Percentiles rank a stretch among this genome's conserved stretches.
Evolutionary conservation across 2,797 vertebrate genomes (phyloP).

Genomic region (Notolabrus celidotus): DNA sequence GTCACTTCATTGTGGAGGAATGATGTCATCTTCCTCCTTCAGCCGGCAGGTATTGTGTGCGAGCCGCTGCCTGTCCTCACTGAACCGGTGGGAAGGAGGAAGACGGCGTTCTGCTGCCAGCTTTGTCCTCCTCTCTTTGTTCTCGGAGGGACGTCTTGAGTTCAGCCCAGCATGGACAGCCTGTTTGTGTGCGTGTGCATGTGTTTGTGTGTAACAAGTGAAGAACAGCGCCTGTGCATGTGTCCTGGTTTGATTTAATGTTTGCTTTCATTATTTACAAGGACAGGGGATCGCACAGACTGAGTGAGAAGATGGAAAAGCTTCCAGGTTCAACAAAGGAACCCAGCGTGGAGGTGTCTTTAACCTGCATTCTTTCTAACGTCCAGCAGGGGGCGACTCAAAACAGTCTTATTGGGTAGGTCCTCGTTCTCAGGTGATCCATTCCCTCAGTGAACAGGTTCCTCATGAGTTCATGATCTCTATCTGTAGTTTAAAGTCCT

Average conservation of each 20-base stretch:
- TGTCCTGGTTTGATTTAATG: background rate
- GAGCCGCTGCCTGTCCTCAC: conserved; percentile 44
- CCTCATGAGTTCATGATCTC: too few relatives aligned
- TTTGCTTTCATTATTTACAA: background rate
- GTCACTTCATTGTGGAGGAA: conserved; percentile 68
- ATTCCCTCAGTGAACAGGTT: background rate
- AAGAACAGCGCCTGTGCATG: too few relatives aligned
- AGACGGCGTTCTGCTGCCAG: conserved; percentile 46
- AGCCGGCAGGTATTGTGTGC: conserved; percentile 57
- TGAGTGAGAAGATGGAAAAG: background rate
- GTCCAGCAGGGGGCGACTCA: background rate
- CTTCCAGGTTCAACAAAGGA: background rate
- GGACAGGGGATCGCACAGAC: background rate
- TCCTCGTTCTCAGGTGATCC: background rate
- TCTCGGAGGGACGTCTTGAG: conserved; percentile 48
- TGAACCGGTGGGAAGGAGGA: conserved; percentile 66
- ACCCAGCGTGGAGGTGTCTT: background rate
- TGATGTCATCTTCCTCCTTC: conserved; percentile 75
- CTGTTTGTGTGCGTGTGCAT: background rate
- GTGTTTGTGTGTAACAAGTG: background rate
- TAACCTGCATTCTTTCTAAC: background rate
- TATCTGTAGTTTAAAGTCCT: too few relatives aligned
- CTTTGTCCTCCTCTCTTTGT: conserved; percentile 63
- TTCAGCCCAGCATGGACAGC: background rate
- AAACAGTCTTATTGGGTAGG: too few relatives aligned